Conservation (phyloP, 2,888 invertebrate species). For the Leptopilina syphax region DNA sequence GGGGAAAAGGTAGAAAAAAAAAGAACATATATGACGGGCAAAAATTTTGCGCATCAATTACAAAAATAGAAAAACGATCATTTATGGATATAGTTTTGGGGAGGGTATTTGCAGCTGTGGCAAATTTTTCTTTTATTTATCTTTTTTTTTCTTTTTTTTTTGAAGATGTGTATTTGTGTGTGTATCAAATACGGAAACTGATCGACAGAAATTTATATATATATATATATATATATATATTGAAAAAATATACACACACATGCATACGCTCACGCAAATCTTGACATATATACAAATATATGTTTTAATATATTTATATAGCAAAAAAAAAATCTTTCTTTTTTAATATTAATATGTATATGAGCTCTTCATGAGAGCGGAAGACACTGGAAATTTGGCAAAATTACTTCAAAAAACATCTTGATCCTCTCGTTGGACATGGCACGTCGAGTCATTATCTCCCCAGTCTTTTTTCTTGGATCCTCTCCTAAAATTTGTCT, state of each 20-base stretch:
- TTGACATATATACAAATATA: conserved; percentile 52
- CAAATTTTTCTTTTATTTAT: background rate
- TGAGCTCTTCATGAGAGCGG: conserved; percentile 41
- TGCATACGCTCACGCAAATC: conserved; percentile 65
- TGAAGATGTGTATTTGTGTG: background rate
- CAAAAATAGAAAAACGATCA: conserved; percentile 27
- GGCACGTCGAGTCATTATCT: conserved; percentile 89
- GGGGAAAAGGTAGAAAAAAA: background rate
- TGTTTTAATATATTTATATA: conserved; percentile 36
- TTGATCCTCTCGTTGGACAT: conserved; percentile 95
- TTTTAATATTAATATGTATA: conserved; percentile 25
- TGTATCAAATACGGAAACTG: conserved; percentile 53
- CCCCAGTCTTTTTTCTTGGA: conserved; percentile 83
- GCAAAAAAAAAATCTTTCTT: background rate
- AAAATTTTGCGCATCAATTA: conserved; percentile 27
- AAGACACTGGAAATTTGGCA: conserved; percentile 44
- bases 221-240: conserved; percentile 19
- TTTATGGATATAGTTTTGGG: background rate
- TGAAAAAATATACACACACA: conserved; percentile 66
- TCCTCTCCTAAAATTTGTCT: conserved; percentile 72
- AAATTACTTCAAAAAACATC: conserved; percentile 93
- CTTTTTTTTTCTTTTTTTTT: background rate
- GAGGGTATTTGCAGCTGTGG: conserved; percentile 18
- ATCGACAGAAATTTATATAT: conserved; percentile 61
- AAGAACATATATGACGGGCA: conserved; percentile 5